Evolutionary conservation across 2,888 invertebrate genomes (phyloP).

Genomic region (Coleophora deauratella): DNA sequence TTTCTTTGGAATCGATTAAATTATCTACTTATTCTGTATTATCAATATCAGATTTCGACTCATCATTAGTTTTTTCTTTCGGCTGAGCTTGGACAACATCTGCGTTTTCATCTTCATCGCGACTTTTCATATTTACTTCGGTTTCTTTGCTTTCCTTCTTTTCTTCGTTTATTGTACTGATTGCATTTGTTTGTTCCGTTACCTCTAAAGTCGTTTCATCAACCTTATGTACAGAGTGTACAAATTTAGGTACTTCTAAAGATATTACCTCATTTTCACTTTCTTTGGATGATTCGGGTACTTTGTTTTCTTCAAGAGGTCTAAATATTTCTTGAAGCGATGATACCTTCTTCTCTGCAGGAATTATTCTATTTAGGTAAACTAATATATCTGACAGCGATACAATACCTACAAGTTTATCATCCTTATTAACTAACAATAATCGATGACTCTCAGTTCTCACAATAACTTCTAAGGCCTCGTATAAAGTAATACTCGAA

Average conservation of each 20-base stretch:
- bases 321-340: conserved; percentile 67
- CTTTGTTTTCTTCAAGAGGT: conserved; percentile 63
- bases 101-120: conserved; percentile 12
- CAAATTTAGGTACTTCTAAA: conserved; percentile 47
- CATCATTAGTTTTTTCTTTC: conserved; percentile 19
- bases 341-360: conserved; percentile 63
- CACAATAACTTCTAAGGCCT: conserved; percentile 92
- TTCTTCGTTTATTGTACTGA: conserved; percentile 11
- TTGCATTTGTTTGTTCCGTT: conserved; percentile 12
- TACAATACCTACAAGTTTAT: conserved; percentile 64
- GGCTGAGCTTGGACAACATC: too few species aligned
- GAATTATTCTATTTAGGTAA: conserved; percentile 69
- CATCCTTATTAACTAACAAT: conserved; percentile 67
- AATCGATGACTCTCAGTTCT: conserved; percentile 85
- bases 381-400: conserved; percentile 67
- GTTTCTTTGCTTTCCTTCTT: conserved; percentile 24
- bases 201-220: conserved; percentile 21
- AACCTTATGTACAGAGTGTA: conserved; percentile 35
- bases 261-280: conserved; percentile 58
- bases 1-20: conserved; percentile 60
- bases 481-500: conserved; percentile 86
- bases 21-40: conserved; percentile 30
- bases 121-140: conserved; percentile 9
- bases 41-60: conserved; percentile 23
- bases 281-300: conserved; percentile 59